Percentiles rank a stretch among this genome's conserved stretches.
phyloP scores from a whole-genome alignment of 2,888 invertebrate genomes.

The Abrostola tripartita region DNA sequence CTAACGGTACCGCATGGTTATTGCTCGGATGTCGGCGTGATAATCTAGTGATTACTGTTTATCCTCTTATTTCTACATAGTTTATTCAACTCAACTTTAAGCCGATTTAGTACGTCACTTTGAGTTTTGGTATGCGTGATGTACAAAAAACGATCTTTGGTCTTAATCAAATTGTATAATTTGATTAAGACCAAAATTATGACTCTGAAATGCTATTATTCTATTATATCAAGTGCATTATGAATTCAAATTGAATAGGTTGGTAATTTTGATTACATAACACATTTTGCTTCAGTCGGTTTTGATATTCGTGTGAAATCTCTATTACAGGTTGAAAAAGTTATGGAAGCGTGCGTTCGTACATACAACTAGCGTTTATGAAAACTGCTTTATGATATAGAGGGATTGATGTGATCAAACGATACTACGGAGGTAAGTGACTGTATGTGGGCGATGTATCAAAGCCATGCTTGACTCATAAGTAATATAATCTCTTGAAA shows the following conservation, averaged over 20 bases:
- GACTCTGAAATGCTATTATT: too few species aligned
- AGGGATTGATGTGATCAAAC: conserved; percentile 28
- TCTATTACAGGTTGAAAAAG: too few species aligned
- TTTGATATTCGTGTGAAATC: too few species aligned
- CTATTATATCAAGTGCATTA: background rate
- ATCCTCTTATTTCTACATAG: conserved; percentile 45
- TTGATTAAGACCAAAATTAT: conserved; percentile 1
- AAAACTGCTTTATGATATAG: conserved; percentile 30
- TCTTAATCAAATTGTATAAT: too few species aligned
- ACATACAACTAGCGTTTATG: conserved; percentile 8
- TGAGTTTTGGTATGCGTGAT: background rate
- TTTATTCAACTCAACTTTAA: conserved; percentile 48
- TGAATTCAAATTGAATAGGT: background rate
- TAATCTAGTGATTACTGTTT: conserved; percentile 57
- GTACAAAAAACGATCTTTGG: background rate
- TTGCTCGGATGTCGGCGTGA: conserved; percentile 57
- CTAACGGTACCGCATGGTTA: conserved; percentile 61
- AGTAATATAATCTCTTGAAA: conserved; percentile 43
- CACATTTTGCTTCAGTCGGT: background rate
- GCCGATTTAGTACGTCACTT: background rate
- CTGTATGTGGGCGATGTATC: conserved; percentile 57
- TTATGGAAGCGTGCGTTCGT: too few species aligned
- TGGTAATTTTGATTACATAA: conserved; percentile 1
- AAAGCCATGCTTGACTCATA: conserved; percentile 58
- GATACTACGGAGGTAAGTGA: conserved; percentile 42